These are phyloP conservation scores for Apis cerana DNA, from an alignment of 1,140 invertebrate genomes.

Conservation along the genomic window DNA sequence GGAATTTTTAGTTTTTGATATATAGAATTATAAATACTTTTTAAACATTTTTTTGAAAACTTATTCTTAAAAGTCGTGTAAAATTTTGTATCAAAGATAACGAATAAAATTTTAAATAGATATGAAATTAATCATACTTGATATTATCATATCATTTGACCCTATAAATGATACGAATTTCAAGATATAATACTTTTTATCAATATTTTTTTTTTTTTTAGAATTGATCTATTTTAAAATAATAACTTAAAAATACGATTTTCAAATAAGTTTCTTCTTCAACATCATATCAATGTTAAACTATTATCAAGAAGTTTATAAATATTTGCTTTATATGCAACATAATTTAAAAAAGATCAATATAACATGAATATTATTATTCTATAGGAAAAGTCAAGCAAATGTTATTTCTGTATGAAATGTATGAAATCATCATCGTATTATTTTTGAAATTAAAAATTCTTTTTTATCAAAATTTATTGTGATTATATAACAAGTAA, in stretches of 20 bases:
- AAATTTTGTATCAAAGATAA: background rate
- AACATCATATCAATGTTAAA: background rate
- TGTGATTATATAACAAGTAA: background rate
- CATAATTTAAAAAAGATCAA: background rate
- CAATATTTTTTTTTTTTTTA: too few species aligned
- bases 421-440: background rate
- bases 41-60: background rate
- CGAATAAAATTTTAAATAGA: background rate
- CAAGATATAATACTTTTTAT: background rate
- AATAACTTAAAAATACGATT: background rate
- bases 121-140: background rate
- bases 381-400: background rate
- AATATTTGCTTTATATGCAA: background rate
- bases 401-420: background rate
- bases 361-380: background rate
- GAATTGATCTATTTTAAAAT: background rate
- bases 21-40: conserved; percentile 8
- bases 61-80: background rate
- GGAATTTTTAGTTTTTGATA: conserved; percentile 2
- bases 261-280: background rate
- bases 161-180: background rate
- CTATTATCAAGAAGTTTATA: background rate
- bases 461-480: background rate
- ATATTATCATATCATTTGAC: background rate
- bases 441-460: background rate